Evolutionary conservation across 2,888 invertebrate species (phyloP), one percentile per base, ranked within the genome.

Genomic region (Notodonta dromedarius): DNA sequence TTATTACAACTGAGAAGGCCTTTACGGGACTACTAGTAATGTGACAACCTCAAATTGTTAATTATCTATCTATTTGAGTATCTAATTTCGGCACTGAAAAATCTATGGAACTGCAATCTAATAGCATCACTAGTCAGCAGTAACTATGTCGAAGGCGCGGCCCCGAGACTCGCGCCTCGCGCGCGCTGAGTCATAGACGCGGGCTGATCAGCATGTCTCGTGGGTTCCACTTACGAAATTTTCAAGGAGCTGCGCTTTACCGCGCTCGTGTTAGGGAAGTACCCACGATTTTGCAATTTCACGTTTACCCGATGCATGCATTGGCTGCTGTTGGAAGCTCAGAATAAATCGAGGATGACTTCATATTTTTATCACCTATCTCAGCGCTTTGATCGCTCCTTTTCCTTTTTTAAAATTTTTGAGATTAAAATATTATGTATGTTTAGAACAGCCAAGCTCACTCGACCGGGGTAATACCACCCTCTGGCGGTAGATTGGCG

Each of bases 181-280:
- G 50, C 57, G 62, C 57, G 48, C 55, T 88, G 86, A 87, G 74
- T 86, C 86, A 87, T 74, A 64, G 66, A 74, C 60, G 61, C 65
- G 63, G 67, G 67, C 74, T 70, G 83, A 86, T 87, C 85, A 80
- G 56, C 84, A 85, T 83, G 80, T 83, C 82, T 85, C 69, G 69
- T 75, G 73, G 81, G 74, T 69, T 66, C 65, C 60, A 64, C 80
- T 88, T 89, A 76, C 85, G 84, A 86, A 86, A 89, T 62, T 53
- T 42, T 71, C 73, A 74, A 76, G 78, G 79, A 81, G 78, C 74
- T 79, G 76, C 65, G 62, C 74, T 76, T 75, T 81, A 81, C 77
- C 78, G 74, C 67, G 80, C 82, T 83, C 85, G 81, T 81, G 83
- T 79, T 74, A 74, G 82, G 83, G 85, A 87, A 86, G 82, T 84